Conservation (phyloP, 2,797 vertebrate species). For the Micropoecilia bifurca region DNA sequence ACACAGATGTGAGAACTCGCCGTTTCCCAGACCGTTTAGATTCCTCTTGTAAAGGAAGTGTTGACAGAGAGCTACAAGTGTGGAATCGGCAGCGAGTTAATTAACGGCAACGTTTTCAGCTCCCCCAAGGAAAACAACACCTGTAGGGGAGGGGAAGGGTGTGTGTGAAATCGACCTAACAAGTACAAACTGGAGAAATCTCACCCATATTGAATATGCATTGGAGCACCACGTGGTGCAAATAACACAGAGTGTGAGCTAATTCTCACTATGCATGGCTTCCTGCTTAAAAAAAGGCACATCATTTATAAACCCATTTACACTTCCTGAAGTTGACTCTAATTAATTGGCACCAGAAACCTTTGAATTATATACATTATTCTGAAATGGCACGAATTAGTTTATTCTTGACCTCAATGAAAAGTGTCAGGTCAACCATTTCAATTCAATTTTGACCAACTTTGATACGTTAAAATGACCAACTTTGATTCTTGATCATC, state of each 20-base stretch:
- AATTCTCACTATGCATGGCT: slow-evolving; percentile 11
- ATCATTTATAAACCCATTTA: slow-evolving; percentile 16
- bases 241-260: slow-evolving; percentile 23
- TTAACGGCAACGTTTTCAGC: slow-evolving; percentile 66
- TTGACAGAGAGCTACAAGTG: slow-evolving; percentile 68
- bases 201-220: slow-evolving; percentile 42
- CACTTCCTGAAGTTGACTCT: slow-evolving; percentile 20
- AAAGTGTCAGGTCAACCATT: slow-evolving; percentile 38
- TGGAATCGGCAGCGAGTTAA: slow-evolving; percentile 59
- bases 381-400: not conserved
- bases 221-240: slow-evolving; percentile 21
- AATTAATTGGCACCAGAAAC: not conserved
- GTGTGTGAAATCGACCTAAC: slow-evolving; percentile 52
- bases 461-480: too few relatives aligned
- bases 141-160: slow-evolving; percentile 39
- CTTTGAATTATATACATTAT: not conserved
- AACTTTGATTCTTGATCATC: too few relatives aligned
- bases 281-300: not conserved
- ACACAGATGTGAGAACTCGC: slow-evolving; percentile 59
- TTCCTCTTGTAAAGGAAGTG: slow-evolving; percentile 73
- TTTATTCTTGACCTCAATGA: slow-evolving; percentile 12
- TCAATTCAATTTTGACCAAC: not conserved
- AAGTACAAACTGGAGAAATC: slow-evolving; percentile 37
- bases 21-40: slow-evolving; percentile 71
- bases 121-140: slow-evolving; percentile 61